Base-by-base conservation (phyloP, 2,888 invertebrate species). In the Drosophila koepferae region DNA sequence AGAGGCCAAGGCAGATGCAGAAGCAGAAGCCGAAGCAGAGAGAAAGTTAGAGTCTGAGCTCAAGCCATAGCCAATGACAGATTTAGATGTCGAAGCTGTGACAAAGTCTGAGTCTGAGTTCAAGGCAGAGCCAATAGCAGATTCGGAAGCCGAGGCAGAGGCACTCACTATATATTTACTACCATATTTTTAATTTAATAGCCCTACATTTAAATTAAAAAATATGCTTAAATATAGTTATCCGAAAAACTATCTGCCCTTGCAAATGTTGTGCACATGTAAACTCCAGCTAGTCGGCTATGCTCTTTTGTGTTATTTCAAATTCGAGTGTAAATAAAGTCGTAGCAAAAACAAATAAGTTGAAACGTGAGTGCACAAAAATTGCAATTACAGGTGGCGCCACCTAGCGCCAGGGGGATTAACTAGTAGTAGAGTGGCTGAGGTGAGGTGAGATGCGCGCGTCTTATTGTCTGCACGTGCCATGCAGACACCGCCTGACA, bases 251-350 rank as follows among this genome's bases (percentile, higher is more conserved):
- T 20, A 1, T 14, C 7, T 49, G 12, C 14, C 16, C 16, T 40
- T 7, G 2, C 2, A 1, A 14, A 18, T 14, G 16, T 38, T 31
- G 23, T 16, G 20, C 3, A 46, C 73, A 63, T 76, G 43, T 72
- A 58, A 67, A 63, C 75, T 8, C 8, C 9, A 0, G 6, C 6
- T 10, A 10, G 0, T n/a, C 16, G 6, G n/a, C 10, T n/a, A 2
- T 3, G 23, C 4, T 28, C 69, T 78, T 78, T 83, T 85, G 79
- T 55, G 56, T 64, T 69, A 66, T 70, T 83, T 77, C 54, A 68
- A 79, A 80, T 74, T 77, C 74, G 85, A 85, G 71, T 82, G 85
- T 76, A 87, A 82, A 87, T 85, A 82, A 67, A 87, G 79, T 51
- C 78, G 71, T 73, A 36, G 61, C 64, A 61, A 68, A 68, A 51